Conservation (phyloP, 1,140 invertebrate species). For the Papilio machaon region DNA sequence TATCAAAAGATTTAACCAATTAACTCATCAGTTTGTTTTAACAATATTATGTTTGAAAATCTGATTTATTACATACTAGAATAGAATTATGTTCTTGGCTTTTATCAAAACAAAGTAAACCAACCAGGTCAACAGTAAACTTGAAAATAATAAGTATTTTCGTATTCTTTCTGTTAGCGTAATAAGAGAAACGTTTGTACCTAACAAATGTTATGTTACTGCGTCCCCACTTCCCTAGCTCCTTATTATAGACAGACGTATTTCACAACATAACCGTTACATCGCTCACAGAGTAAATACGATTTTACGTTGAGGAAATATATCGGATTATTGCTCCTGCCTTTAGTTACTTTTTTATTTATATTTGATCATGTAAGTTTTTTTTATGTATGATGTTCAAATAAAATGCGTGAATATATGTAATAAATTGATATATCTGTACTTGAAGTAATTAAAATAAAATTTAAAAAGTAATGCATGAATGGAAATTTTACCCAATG, state of each 20-base stretch:
- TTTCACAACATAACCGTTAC: constrained; percentile 61
- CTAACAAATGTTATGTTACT: constrained; percentile 37
- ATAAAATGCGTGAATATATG: neutral
- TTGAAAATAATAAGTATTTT: constrained; percentile 29
- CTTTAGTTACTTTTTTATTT: constrained; percentile 54
- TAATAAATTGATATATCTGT: neutral
- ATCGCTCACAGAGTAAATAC: constrained; percentile 40
- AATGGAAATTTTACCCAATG: too few species aligned
- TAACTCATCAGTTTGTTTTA: too few species aligned
- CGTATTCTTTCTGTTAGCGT: constrained; percentile 9
- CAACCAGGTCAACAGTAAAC: constrained; percentile 4
- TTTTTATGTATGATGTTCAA: neutral
- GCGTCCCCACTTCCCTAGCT: constrained; percentile 1
- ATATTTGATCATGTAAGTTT: constrained; percentile 56
- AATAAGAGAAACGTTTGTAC: constrained; percentile 24
- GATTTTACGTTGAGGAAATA: constrained; percentile 45
- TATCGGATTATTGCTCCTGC: constrained; percentile 49
- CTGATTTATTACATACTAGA: too few species aligned
- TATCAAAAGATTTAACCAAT: too few species aligned
- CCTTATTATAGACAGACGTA: constrained; percentile 50
- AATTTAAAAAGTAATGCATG: too few species aligned
- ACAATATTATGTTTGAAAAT: too few species aligned
- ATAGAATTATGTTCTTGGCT: neutral
- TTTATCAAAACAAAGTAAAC: neutral
- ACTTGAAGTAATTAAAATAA: too few species aligned